A percentile compares a stretch with the other conserved stretches of the same genome.
Conservation (phyloP, 2,797 vertebrate species). For the Mus spretus region DNA sequence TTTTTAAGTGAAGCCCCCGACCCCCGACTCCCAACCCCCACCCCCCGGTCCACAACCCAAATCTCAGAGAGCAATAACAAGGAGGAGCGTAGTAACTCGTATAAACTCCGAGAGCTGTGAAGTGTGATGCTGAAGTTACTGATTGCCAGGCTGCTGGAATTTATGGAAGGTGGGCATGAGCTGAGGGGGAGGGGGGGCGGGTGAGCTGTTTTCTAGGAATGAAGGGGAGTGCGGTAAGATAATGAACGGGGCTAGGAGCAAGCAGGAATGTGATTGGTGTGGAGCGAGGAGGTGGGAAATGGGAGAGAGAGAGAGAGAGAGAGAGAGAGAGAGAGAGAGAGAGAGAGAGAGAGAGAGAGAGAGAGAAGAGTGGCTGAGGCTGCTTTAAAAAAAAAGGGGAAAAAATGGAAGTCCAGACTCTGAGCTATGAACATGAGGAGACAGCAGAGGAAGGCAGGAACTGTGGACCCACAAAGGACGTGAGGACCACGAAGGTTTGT, state of each 20-base stretch:
- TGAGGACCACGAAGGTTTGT: background rate
- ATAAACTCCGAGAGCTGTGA: slow-evolving; percentile 63
- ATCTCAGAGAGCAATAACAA: background rate
- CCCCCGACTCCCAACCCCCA: background rate
- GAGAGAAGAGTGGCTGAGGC: background rate
- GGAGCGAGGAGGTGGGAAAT: slow-evolving; percentile 60
- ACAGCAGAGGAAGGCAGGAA: slow-evolving; percentile 65
- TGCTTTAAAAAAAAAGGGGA: slow-evolving; percentile 49
- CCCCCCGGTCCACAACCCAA: background rate
- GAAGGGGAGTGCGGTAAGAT: slow-evolving; percentile 70
- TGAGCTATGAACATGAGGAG: slow-evolving; percentile 67
- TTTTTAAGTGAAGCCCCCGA: slow-evolving; percentile 30
- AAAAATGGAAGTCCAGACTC: slow-evolving; percentile 73
- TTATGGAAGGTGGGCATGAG: slow-evolving; percentile 76
- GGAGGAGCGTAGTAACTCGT: slow-evolving; percentile 21
- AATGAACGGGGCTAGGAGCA: slow-evolving; percentile 70
- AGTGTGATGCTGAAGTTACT: slow-evolving; percentile 75
- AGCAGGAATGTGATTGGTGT: slow-evolving; percentile 77
- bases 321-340: slow-evolving; percentile 24
- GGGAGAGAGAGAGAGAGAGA: slow-evolving; percentile 3
- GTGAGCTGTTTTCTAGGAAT: slow-evolving; percentile 83
- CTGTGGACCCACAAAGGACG: slow-evolving; percentile 29
- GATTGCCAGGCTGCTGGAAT: slow-evolving; percentile 78
- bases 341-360: background rate
- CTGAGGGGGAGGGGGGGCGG: slow-evolving; percentile 64